Percentiles rank a stretch among this genome's conserved stretches.
phyloP scores from a whole-genome alignment of 2,797 vertebrate species.

The Mormyrus proboscirostris region DNA sequence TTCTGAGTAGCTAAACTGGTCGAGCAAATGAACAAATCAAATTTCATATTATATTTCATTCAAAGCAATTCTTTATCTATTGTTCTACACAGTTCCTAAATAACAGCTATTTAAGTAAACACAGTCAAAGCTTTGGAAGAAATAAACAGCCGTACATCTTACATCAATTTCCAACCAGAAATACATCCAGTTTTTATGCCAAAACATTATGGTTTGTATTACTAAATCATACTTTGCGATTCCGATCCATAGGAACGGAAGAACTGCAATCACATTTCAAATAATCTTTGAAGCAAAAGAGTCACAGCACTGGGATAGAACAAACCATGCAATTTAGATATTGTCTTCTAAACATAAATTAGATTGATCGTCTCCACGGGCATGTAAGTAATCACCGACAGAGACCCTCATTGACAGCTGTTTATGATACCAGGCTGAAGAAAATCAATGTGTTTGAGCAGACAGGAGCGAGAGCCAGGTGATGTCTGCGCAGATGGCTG shows the following conservation, averaged over 20 bases:
- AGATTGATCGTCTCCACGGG: slow-evolving; percentile 43
- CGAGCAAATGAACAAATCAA: not conserved
- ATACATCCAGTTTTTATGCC: not conserved
- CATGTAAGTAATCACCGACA: slow-evolving; percentile 45
- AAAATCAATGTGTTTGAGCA: slow-evolving; percentile 46
- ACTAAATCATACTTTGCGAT: slow-evolving; percentile 17
- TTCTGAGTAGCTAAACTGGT: not conserved
- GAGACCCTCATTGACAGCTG: slow-evolving; percentile 35
- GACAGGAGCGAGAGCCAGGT: slow-evolving; percentile 9
- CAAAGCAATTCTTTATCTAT: not conserved
- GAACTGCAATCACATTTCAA: slow-evolving; percentile 48
- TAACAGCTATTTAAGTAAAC: not conserved
- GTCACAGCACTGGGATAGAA: slow-evolving; percentile 45
- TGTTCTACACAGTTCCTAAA: slow-evolving; percentile 2
- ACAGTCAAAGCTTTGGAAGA: not conserved
- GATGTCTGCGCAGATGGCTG: not conserved
- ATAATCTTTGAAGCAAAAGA: slow-evolving; percentile 50
- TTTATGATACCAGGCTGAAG: slow-evolving; percentile 45
- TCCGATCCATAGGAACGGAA: slow-evolving; percentile 25
- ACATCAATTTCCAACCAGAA: not conserved
- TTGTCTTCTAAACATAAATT: slow-evolving; percentile 51
- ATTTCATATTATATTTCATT: slow-evolving; percentile 4
- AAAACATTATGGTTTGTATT: slow-evolving; percentile 7
- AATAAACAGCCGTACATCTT: not conserved
- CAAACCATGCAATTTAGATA: slow-evolving; percentile 54